phyloP scores from a whole-genome alignment of 2,113 vertebrate species.

The Thryonomys swinderianus region DNA sequence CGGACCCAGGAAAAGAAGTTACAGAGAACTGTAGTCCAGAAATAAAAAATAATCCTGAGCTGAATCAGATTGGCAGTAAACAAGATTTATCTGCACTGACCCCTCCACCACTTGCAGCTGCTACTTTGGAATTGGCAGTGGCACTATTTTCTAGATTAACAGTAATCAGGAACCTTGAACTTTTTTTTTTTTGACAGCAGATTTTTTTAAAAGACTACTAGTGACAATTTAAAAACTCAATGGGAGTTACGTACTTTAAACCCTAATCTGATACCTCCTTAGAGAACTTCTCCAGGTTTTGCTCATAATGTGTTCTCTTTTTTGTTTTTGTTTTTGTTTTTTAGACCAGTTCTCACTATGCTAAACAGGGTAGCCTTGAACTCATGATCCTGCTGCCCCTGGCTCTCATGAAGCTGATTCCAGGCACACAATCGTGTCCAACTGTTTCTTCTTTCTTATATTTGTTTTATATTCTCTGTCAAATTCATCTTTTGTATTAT shows the following conservation, averaged over 20 bases:
- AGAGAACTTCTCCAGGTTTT: not conserved
- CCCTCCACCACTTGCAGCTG: not conserved
- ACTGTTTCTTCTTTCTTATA: not conserved
- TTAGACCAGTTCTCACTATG: not conserved
- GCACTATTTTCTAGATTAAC: not conserved
- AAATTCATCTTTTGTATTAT: not conserved
- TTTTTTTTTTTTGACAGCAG: not conserved
- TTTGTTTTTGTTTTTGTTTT: not conserved
- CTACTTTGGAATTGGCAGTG: not conserved
- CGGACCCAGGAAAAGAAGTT: not conserved
- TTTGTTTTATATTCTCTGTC: not conserved
- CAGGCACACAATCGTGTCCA: not conserved
- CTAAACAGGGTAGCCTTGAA: not conserved
- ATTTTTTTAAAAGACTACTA: not conserved
- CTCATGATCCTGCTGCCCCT: not conserved
- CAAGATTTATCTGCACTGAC: not conserved
- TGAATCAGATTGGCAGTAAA: not conserved
- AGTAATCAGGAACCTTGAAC: not conserved
- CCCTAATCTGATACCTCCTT: not conserved
- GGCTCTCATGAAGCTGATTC: not conserved
- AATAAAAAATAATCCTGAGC: not conserved
- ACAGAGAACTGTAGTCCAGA: not conserved
- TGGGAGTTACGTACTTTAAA: constrained; percentile 4
- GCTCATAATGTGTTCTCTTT: not conserved
- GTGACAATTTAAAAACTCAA: not conserved